Evolutionary conservation across 2,888 invertebrate species (phyloP).

Genomic region (Andrena camellia): DNA sequence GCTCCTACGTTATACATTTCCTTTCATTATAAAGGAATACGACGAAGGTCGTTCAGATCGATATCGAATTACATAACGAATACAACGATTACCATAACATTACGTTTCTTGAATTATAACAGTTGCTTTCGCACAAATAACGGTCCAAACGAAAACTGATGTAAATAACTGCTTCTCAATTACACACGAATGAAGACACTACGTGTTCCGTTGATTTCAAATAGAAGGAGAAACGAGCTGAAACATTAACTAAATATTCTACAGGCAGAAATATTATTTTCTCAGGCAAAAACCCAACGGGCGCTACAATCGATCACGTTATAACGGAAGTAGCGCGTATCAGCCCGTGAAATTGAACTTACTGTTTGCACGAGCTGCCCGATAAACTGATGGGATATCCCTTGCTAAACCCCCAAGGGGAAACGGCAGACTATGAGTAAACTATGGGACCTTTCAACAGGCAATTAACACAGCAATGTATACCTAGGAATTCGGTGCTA

Average conservation of each 20-base stretch:
- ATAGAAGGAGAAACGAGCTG: background rate
- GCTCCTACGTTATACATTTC: conserved; percentile 22
- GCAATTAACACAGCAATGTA: conserved; percentile 58
- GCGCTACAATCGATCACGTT: conserved; percentile 17
- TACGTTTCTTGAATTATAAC: background rate
- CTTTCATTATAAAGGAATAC: background rate
- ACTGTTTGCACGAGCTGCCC: conserved; percentile 48
- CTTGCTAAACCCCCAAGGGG: conserved; percentile 52
- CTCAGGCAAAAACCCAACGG: background rate
- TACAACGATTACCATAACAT: background rate
- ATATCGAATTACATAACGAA: background rate
- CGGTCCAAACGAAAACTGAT: background rate
- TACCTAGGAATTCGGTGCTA: conserved; percentile 52
- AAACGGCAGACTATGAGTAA: conserved; percentile 44
- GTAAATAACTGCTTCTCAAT: background rate
- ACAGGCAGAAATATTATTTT: conserved; percentile 6
- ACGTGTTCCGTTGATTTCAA: background rate
- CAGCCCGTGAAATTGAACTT: conserved; percentile 54
- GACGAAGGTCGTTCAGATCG: conserved; percentile 50
- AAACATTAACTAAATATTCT: conserved; percentile 9
- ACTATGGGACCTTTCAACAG: conserved; percentile 61
- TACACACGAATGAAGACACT: background rate
- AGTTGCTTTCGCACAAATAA: no score
- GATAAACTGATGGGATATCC: conserved; percentile 54
- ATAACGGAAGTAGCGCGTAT: conserved; percentile 22